Evolutionary conservation across 2,113 vertebrate species (phyloP).

Genomic region (Turdus rufiventris): DNA sequence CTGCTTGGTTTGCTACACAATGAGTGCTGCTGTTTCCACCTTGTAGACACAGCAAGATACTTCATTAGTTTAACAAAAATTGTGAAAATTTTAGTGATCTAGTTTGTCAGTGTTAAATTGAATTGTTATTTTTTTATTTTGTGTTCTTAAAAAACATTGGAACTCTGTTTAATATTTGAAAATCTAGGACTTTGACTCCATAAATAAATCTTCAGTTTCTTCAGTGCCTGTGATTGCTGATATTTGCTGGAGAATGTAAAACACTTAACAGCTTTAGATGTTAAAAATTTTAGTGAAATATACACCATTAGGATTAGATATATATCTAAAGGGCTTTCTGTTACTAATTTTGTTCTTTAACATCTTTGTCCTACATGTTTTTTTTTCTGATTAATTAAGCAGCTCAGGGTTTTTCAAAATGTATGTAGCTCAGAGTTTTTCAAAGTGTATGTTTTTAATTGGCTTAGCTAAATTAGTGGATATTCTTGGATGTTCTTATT

Average conservation of each 20-base stretch:
- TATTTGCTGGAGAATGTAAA: background rate
- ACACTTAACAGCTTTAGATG: background rate
- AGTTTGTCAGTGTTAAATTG: background rate
- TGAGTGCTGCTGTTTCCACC: background rate
- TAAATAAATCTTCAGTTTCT: background rate
- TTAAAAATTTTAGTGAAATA: background rate
- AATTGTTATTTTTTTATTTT: background rate
- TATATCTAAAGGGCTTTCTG: background rate
- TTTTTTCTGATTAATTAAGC: background rate
- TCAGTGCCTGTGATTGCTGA: background rate
- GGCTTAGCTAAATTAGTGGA: background rate
- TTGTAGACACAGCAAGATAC: background rate
- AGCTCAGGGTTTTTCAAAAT: background rate
- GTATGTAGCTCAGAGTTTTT: background rate
- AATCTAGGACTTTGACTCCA: background rate
- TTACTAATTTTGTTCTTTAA: background rate
- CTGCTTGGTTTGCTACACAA: background rate
- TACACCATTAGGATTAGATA: background rate
- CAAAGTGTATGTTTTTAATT: background rate
- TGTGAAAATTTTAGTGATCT: background rate
- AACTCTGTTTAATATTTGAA: background rate
- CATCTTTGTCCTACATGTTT: background rate
- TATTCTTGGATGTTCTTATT: background rate
- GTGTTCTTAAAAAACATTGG: background rate
- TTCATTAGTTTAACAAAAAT: background rate